phyloP scores from a whole-genome alignment of 2,113 vertebrate species.

The Lasiurus borealis region DNA sequence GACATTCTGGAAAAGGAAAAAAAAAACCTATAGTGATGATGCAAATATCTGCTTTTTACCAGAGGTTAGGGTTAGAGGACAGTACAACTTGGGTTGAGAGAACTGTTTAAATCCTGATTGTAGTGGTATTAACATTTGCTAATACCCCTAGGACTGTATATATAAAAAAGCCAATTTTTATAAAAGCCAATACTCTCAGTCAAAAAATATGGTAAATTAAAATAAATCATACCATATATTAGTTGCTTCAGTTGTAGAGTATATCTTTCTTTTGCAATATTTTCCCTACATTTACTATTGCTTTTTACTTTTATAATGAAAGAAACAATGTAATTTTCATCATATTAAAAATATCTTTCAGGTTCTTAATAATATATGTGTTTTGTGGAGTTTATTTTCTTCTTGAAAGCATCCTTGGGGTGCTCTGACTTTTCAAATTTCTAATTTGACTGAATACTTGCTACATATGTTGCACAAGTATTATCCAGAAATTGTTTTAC shows the following conservation, averaged over 20 bases:
- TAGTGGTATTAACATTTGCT: background rate
- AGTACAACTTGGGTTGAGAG: background rate
- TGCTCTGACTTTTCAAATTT: background rate
- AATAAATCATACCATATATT: background rate
- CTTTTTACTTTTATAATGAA: background rate
- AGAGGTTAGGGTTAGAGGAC: background rate
- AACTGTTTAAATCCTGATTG: background rate
- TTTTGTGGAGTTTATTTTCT: background rate
- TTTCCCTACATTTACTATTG: background rate
- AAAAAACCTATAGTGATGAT: background rate
- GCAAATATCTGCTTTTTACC: background rate
- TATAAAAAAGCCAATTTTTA: background rate
- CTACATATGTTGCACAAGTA: background rate
- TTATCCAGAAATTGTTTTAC: background rate
- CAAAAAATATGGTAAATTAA: background rate
- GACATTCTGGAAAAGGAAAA: background rate
- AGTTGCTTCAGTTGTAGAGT: background rate
- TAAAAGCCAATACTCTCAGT: background rate
- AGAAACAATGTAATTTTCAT: background rate
- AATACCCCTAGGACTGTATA: background rate
- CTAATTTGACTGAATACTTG: background rate
- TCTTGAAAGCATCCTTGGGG: background rate
- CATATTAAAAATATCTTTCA: background rate
- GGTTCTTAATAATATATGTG: background rate
- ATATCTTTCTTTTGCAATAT: background rate